A percentile compares a stretch with the other conserved stretches of the same genome.
Evolutionary conservation across 2,888 invertebrate species (phyloP).

Genomic region (Calephelis perditalis): DNA sequence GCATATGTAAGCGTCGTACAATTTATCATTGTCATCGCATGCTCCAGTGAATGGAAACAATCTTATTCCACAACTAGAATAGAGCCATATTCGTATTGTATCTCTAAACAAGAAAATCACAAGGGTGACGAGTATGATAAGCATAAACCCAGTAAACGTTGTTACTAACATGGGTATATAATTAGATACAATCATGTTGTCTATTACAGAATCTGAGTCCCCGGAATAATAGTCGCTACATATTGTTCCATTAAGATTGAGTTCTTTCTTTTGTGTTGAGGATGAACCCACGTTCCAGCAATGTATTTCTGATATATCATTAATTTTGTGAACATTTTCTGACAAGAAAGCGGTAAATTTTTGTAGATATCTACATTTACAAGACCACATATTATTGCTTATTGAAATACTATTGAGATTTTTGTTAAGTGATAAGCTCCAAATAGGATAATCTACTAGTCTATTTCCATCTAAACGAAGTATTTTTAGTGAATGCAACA

Average conservation of each 20-base stretch:
- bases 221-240: conserved; percentile 92
- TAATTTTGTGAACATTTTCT: conserved; percentile 86
- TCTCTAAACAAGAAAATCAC: conserved; percentile 91
- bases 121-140: conserved; percentile 86
- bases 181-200: conserved; percentile 88
- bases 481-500: conserved; percentile 85
- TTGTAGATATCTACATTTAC: conserved; percentile 92
- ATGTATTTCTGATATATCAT: conserved; percentile 86
- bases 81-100: conserved; percentile 91
- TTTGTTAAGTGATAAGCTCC: conserved; percentile 82
- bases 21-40: conserved; percentile 89
- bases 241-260: conserved; percentile 90
- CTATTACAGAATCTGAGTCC: conserved; percentile 82
- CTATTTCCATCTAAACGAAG: conserved; percentile 91
- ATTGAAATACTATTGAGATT: conserved; percentile 84
- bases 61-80: conserved; percentile 90
- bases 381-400: conserved; percentile 94
- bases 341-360: conserved; percentile 88
- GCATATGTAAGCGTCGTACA: conserved; percentile 95
- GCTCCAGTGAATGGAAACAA: conserved; percentile 85
- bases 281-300: conserved; percentile 85
- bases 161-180: conserved; percentile 91
- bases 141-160: conserved; percentile 85
- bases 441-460: conserved; percentile 86
- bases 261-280: conserved; percentile 84